phyloP scores from a whole-genome alignment of 1,140 invertebrate species.

The Rhynchophorus ferrugineus region DNA sequence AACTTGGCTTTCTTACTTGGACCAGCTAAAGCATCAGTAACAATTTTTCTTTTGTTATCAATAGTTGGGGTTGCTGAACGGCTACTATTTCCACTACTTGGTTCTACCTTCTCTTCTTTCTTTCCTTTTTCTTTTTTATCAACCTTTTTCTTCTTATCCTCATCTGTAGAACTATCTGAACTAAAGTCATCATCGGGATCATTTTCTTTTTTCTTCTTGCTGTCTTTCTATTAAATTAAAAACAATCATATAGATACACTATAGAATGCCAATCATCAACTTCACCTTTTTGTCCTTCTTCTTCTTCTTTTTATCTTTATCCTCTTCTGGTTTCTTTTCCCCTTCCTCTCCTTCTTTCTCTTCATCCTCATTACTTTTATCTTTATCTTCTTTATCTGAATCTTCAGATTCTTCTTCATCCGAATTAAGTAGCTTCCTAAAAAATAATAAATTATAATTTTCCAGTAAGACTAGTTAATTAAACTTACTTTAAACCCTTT shows the following conservation, averaged over 20 bases:
- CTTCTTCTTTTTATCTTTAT: constrained; percentile 54
- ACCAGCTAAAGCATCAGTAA: constrained; percentile 31
- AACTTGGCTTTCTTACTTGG: constrained; percentile 54
- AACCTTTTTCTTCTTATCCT: constrained; percentile 46
- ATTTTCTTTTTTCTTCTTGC: constrained; percentile 55
- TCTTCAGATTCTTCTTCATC: constrained; percentile 73
- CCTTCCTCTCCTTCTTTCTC: constrained; percentile 55
- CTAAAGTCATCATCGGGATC: constrained; percentile 64
- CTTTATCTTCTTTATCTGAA: constrained; percentile 52
- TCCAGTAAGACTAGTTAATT: not conserved
- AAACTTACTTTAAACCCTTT: constrained; percentile 61
- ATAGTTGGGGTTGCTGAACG: constrained; percentile 52
- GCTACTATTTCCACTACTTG: constrained; percentile 50
- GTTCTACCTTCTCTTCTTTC: constrained; percentile 36
- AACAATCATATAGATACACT: too few species aligned
- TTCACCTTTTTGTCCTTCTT: constrained; percentile 51
- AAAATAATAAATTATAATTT: not conserved
- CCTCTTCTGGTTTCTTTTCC: constrained; percentile 49
- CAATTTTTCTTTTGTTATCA: constrained; percentile 36
- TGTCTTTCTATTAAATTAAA: constrained; percentile 39
- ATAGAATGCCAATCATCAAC: too few species aligned
- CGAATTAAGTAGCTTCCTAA: constrained; percentile 73
- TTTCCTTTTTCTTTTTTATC: constrained; percentile 43
- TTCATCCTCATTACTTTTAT: constrained; percentile 46
- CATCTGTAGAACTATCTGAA: constrained; percentile 67